Evolutionary conservation across 2,113 vertebrate genomes (phyloP).

Genomic region (Hylia prasina): DNA sequence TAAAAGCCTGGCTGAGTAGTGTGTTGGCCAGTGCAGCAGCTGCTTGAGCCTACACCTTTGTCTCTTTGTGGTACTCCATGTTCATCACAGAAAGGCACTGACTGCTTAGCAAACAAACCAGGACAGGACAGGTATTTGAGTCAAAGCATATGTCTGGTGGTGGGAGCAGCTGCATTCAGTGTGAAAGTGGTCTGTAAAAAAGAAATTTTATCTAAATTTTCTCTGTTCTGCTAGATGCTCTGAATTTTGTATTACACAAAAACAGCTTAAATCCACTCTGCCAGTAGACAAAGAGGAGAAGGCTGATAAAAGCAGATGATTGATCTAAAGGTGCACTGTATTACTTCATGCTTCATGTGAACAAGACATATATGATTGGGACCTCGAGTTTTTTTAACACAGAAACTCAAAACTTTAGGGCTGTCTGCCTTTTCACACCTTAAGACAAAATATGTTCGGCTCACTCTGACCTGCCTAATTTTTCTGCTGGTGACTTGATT

Average conservation of each 20-base stretch:
- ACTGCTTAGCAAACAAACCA: background rate
- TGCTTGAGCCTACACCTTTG: background rate
- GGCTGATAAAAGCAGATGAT: background rate
- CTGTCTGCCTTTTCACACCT: background rate
- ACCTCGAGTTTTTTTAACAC: background rate
- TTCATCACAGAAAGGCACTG: background rate
- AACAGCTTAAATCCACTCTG: background rate
- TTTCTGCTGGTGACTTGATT: background rate
- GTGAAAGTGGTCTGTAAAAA: background rate
- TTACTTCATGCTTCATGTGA: background rate
- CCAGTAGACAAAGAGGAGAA: background rate
- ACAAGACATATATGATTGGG: background rate
- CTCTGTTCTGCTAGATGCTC: background rate
- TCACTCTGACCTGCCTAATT: background rate
- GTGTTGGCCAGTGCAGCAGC: background rate
- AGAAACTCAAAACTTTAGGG: background rate
- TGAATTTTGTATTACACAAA: background rate
- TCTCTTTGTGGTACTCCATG: background rate
- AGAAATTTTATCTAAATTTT: background rate
- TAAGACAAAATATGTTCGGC: background rate
- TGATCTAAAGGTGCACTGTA: background rate
- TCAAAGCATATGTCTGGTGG: background rate
- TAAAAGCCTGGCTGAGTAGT: slow-evolving; percentile 19
- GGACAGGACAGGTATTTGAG: background rate
- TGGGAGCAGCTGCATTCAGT: background rate